phyloP scores from a whole-genome alignment of 2,113 vertebrate species.

The Phalacrocorax pelagicus region DNA sequence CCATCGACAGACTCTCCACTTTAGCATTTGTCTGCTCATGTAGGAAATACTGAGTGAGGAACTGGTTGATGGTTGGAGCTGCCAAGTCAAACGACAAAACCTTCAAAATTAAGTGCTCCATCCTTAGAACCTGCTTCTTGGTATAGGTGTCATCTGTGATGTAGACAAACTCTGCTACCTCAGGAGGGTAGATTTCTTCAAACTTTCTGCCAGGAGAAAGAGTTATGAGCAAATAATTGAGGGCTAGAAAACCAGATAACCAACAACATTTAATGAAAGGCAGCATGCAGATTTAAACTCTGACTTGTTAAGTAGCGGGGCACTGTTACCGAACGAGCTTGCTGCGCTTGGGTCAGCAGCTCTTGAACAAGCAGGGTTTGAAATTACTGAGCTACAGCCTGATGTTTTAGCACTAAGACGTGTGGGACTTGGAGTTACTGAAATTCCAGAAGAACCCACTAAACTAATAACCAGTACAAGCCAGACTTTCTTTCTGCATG shows the following conservation, averaged over 20 bases:
- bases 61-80: conserved; percentile 93
- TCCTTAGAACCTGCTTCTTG: conserved; percentile 96
- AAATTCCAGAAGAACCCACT: neutral
- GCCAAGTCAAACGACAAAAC: conserved; percentile 97
- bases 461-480: neutral
- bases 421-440: neutral
- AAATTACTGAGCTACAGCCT: neutral
- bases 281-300: neutral
- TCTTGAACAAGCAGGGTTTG: neutral
- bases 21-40: conserved; percentile 74
- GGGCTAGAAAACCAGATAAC: neutral
- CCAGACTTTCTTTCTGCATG: neutral
- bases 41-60: conserved; percentile 93
- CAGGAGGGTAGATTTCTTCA: conserved; percentile 98
- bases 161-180: conserved; percentile 98
- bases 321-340: neutral
- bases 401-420: neutral
- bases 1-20: conserved; percentile 91
- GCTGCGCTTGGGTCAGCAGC: neutral
- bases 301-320: neutral
- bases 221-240: neutral
- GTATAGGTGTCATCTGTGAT: conserved; percentile 99
- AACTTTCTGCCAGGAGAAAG: conserved; percentile 85
- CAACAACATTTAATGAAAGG: neutral
- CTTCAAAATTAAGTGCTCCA: conserved; percentile 97